phyloP scores from a whole-genome alignment of 2,113 vertebrate genomes.

The Xiphophorus hellerii region DNA sequence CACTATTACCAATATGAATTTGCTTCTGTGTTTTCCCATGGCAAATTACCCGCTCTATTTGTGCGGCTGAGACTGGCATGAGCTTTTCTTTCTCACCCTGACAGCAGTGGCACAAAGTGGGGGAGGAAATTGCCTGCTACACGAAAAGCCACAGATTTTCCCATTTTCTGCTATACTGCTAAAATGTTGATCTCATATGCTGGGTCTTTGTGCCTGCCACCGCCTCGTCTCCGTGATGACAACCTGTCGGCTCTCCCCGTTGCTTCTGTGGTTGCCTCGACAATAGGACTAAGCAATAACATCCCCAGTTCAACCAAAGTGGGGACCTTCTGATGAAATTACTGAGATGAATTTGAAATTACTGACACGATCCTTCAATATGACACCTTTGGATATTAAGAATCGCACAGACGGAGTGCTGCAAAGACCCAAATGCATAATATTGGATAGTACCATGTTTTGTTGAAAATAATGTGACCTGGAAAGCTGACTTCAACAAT shows the following conservation, averaged over 20 bases:
- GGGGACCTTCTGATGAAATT: conserved; percentile 16
- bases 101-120: neutral
- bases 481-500: conserved; percentile 17
- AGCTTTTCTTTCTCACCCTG: neutral
- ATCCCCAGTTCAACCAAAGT: conserved; percentile 3
- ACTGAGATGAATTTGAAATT: conserved; percentile 14
- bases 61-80: neutral
- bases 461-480: neutral
- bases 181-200: neutral
- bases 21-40: neutral
- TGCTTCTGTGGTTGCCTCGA: conserved; percentile 1
- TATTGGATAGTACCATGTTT: conserved; percentile 1
- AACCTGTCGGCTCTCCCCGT: neutral
- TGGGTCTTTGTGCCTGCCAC: neutral
- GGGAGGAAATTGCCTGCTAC: neutral
- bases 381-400: conserved; percentile 16
- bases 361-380: conserved; percentile 1
- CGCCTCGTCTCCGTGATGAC: neutral
- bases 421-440: conserved; percentile 14
- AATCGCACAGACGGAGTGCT: conserved; percentile 11
- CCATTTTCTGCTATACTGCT: neutral
- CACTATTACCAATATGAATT: neutral
- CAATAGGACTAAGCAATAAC: neutral
- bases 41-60: neutral
- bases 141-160: conserved; percentile 2